Evolutionary conservation across 2,888 invertebrate genomes (phyloP), one percentile per base, ranked within the genome.

Genomic region (Sinohyriopsis cumingii): DNA sequence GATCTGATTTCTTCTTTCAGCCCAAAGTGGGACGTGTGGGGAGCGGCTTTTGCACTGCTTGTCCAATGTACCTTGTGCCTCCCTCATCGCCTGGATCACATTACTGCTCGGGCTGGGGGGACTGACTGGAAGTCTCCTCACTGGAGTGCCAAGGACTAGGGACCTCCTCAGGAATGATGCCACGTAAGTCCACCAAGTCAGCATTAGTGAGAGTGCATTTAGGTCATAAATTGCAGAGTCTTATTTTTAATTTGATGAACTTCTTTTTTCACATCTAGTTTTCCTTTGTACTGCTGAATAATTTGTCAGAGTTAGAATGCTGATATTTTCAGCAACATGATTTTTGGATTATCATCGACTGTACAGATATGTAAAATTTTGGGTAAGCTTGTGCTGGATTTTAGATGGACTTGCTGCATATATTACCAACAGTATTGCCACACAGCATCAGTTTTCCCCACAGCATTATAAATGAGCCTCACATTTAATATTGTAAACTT

Each of bases 61-160:
- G 72, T 83, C 84, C 66, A 80, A 82, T 73, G 84, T 87, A 57
- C 86, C 87, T 24, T 87, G 86, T 73, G 83, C 84, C 18, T 84
- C 86, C 5, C 78, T 87, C 25, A 78, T 84, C 45, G 83, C 87
- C 57, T 87, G 86, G 86, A 86, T 87, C 54, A 75, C 83, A 24
- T 76, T 86, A 45, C 69, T 86, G 61, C 69, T 85, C 33, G 87
- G 86, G 20, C 75, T 87, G 15, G 86, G 87, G 15, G 84, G 83
- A 15, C 67, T 86, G 20, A 81, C 84, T 9, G 87, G 86, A 19
- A 79, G 84, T 64, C 75, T 85, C 19, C 78, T 87, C 28, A 75
- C 84, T 73, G 87, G 84, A 64, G 79, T 82, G n/a, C 75, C 78
- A 73, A 82, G 80, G 73, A 82, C 83, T 73, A 79, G 86, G 62